phyloP scores from a whole-genome alignment of 1,140 invertebrate species.

The Acromyrmex charruanus region DNA sequence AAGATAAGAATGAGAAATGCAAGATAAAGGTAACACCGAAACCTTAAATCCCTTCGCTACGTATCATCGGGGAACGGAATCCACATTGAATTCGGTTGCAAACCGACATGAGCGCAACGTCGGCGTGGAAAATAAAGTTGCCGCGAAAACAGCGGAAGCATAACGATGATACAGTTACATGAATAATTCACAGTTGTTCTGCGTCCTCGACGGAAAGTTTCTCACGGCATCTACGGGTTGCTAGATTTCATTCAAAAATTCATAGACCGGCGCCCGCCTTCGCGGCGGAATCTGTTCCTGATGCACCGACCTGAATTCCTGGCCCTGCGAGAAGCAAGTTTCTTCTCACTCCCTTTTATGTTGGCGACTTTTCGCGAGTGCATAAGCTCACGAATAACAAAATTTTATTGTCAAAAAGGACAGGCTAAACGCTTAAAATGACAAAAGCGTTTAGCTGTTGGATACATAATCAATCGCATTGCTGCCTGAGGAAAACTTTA shows the following conservation, averaged over 20 bases:
- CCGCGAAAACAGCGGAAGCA: conserved; percentile 72
- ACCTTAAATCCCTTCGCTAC: conserved; percentile 65
- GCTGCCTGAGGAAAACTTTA: not conserved
- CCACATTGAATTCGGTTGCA: conserved; percentile 79
- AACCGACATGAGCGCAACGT: conserved; percentile 64
- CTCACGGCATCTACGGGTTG: conserved; percentile 37
- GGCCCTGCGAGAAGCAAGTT: conserved; percentile 13
- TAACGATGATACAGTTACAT: conserved; percentile 81
- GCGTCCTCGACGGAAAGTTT: conserved; percentile 55
- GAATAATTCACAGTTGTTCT: conserved; percentile 81
- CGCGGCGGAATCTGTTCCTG: conserved; percentile 55
- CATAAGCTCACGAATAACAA: conserved; percentile 43
- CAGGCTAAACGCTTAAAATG: not conserved
- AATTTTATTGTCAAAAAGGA: conserved; percentile 13
- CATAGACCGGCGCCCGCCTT: conserved; percentile 59
- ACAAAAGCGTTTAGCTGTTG: conserved; percentile 6
- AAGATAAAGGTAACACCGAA: conserved; percentile 32
- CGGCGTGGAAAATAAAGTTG: conserved; percentile 72
- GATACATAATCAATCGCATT: conserved; percentile 22
- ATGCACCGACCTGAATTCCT: conserved; percentile 57
- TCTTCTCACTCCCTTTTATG: conserved; percentile 24
- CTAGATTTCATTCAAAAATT: conserved; percentile 71
- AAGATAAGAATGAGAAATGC: conserved; percentile 27
- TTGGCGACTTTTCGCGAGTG: conserved; percentile 44
- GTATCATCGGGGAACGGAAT: conserved; percentile 73